phyloP scores from a whole-genome alignment of 1,140 invertebrate species.

The Lethrus apterus region DNA sequence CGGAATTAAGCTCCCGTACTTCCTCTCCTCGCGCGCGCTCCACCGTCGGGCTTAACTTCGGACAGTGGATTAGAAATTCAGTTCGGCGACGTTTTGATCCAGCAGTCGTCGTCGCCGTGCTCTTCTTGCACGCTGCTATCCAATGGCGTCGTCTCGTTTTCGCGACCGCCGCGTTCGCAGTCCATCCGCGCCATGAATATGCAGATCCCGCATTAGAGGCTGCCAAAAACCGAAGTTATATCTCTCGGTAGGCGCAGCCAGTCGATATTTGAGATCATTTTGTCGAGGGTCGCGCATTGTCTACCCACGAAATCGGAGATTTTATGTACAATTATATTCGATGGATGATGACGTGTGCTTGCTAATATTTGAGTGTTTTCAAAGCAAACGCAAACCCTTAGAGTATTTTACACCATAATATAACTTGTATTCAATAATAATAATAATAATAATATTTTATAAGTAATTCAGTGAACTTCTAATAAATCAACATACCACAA shows the following conservation, averaged over 20 bases:
- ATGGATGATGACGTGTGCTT: too few relatives aligned
- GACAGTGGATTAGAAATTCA: conserved; percentile 33
- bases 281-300: too few relatives aligned
- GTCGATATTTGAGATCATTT: conserved; percentile 27
- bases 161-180: too few relatives aligned
- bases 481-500: too few relatives aligned
- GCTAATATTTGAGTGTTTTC: too few relatives aligned
- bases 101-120: conserved; percentile 21
- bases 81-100: conserved; percentile 32
- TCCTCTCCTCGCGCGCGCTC: conserved; percentile 26
- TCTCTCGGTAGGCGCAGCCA: conserved; percentile 26
- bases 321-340: too few relatives aligned
- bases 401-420: too few relatives aligned
- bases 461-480: too few relatives aligned
- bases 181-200: conserved; percentile 20
- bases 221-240: conserved; percentile 29
- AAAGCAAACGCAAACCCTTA: too few relatives aligned
- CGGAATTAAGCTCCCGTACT: conserved; percentile 28
- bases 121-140: conserved; percentile 15
- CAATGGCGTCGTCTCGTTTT: conserved; percentile 9
- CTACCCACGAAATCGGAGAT: too few relatives aligned
- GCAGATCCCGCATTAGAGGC: conserved; percentile 21
- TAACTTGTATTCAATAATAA: too few relatives aligned
- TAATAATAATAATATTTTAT: too few relatives aligned
- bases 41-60: conserved; percentile 29